Base-by-base conservation (phyloP, 2,888 invertebrate genomes). In the Alsophila aescularia region DNA sequence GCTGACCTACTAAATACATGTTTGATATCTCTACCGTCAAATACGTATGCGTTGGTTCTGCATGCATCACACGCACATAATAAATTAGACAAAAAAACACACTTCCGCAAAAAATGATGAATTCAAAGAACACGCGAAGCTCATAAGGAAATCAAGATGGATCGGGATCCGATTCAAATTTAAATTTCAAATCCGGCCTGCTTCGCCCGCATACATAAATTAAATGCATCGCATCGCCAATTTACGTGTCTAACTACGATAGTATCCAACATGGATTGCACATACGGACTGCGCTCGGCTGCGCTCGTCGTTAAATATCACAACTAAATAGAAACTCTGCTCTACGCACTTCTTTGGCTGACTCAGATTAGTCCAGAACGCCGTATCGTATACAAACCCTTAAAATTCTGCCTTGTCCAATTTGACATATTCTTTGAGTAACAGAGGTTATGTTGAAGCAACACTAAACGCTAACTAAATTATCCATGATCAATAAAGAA, bases 191-290 rank as follows among this genome's bases (percentile, higher is more conserved):
- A 66, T 75, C 71, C 82, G 69, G 70, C 73, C 73, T 65, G 72
- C 77, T 68, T 57, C 39, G 57, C 60, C 67, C 73, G 73, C 71
- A 73, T 77, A 81, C 77, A 80, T 81, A 86, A 87, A 89, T 86
- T 89, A 90, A 90, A 90, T 89, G 90, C 90, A 87, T 83, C 80
- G 71, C 77, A 83, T 75, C 73, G 74, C 77, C 84, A 76, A 88
- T 84, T 88, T 87, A 78, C 83, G 81, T 89, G 68, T 83, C 90
- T 90, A 90, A 82, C 90, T 90, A 90, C 86, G 75, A 57, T 64
- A 60, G 81, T 85, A 32, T 86, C 83, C 85, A 69, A 77, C 69
- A 64, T 66, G 74, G 83, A 87, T 86, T 86, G 87, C 87, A 84
- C 83, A 82, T 80, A 67, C 44, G 77, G 80, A 80, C 69, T 66